Base-by-base conservation (phyloP, 2,113 vertebrate species). In the Recurvirostra avosetta region DNA sequence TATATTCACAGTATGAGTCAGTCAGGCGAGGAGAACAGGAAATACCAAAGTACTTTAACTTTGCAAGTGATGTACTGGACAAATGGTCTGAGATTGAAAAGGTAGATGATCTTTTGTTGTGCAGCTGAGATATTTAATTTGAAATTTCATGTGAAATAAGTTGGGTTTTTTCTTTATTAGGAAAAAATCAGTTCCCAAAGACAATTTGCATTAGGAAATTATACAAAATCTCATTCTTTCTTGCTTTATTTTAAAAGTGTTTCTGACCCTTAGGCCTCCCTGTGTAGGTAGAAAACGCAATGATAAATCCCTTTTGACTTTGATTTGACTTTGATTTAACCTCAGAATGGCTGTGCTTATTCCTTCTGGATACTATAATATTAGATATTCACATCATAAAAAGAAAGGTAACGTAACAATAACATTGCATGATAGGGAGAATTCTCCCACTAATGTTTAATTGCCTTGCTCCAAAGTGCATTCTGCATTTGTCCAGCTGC, bases 1-100 rank as follows among this genome's bases (percentile, higher is more conserved):
- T 98, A 17, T 94, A 98, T 41, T 96, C 97, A 16, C 97, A 96
- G 36, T 96, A 97, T 2, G 87, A 97, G 55, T 74, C 95, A 4
- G 20, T 97, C 30, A 97, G 84, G 38, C 83, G 11, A 20, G 92
- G 86, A 3, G 96, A 98, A 41, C 49, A 95, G 2, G 88, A 97
- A 38, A 71, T 92, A 13, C 98, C 98, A 3, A 47, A 98, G 45
- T 96, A 98, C 86, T 99, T 99, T 63, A 99, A 99, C 95, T 99
- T 99, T 96, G 98, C 98, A 38, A 97, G 93, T 40, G 97, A 98
- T 56, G 97, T 99, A 7, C n/a, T 99, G 52, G 99, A 99, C 84
- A 97, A 97, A 53, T 99, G 99, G 99, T 92, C 98, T 75, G 97
- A 97, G 29, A 97, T 97, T 72, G 98, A 99, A 95, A 98, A 98